Percentiles rank a stretch among this genome's conserved stretches.
phyloP scores from a whole-genome alignment of 2,797 vertebrate species.

The Craterocephalus amniculus region DNA sequence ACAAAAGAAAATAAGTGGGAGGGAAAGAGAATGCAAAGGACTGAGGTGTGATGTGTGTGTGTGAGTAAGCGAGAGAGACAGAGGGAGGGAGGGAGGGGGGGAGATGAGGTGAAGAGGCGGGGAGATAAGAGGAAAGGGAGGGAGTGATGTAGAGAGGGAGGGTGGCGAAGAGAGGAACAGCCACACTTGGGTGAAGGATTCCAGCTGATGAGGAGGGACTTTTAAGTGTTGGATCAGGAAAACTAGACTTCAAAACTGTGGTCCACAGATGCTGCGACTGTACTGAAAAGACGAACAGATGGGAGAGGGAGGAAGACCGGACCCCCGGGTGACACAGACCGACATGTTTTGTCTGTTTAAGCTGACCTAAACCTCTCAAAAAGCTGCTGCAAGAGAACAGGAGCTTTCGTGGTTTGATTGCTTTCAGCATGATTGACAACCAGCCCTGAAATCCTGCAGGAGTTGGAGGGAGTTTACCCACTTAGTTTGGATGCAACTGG shows the following conservation, averaged over 20 bases:
- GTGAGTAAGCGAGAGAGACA: slow-evolving; percentile 20
- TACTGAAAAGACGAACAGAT: slow-evolving; percentile 39
- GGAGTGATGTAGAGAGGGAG: slow-evolving; percentile 62
- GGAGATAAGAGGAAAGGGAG: slow-evolving; percentile 66
- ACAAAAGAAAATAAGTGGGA: slow-evolving; percentile 43
- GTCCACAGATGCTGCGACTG: slow-evolving; percentile 11
- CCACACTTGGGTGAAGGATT: slow-evolving; percentile 71
- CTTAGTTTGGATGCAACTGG: slow-evolving; percentile 14
- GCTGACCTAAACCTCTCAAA: slow-evolving; percentile 28
- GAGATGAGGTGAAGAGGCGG: slow-evolving; percentile 67
- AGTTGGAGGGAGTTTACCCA: slow-evolving; percentile 44
- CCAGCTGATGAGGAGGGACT: slow-evolving; percentile 58
- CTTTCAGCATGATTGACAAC: slow-evolving; percentile 18
- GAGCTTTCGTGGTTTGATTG: slow-evolving; percentile 5
- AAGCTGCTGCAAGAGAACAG: slow-evolving; percentile 2
- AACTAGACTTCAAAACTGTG: slow-evolving; percentile 30
- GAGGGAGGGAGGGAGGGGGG: slow-evolving; percentile 25
- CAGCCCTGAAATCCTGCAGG: slow-evolving; percentile 42
- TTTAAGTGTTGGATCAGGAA: slow-evolving; percentile 49
- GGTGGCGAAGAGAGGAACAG: slow-evolving; percentile 56
- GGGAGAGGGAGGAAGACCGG: slow-evolving; percentile 16
- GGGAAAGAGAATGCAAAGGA: slow-evolving; percentile 33
- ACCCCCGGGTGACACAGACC: slow-evolving; percentile 30
- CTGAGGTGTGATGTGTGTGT: slow-evolving; percentile 40
- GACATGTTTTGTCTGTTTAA: slow-evolving; percentile 38